Evolutionary conservation across 1,140 invertebrate genomes (phyloP).

Genomic region (Drosophila ironensis): DNA sequence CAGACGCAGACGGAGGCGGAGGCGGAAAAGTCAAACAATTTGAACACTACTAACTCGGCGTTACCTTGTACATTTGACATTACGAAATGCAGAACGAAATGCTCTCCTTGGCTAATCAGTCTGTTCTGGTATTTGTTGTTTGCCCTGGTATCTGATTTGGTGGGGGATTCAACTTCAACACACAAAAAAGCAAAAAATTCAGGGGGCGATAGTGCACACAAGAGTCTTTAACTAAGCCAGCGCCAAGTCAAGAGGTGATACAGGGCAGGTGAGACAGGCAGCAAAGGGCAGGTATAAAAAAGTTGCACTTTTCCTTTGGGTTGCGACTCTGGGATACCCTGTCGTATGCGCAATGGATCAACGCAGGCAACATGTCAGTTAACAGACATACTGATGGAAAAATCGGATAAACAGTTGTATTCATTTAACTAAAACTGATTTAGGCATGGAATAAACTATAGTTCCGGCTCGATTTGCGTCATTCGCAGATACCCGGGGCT

Average conservation of each 20-base stretch:
- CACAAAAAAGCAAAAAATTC: neutral
- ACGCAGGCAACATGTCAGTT: too few relatives aligned
- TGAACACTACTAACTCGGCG: constrained; percentile 19
- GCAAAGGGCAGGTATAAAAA: constrained; percentile 45
- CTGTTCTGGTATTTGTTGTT: constrained; percentile 44
- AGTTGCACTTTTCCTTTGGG: too few relatives aligned
- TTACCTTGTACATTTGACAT: constrained; percentile 55
- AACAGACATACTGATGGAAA: too few relatives aligned
- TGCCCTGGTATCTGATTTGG: constrained; percentile 33
- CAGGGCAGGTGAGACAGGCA: constrained; percentile 40
- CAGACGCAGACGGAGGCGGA: constrained; percentile 16
- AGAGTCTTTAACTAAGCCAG: constrained; percentile 49
- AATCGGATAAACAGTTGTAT: too few relatives aligned
- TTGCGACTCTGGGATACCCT: neutral
- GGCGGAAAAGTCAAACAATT: constrained; percentile 35
- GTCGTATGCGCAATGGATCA: constrained; percentile 1
- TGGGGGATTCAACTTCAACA: neutral
- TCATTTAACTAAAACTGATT: too few relatives aligned
- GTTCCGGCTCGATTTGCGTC: neutral
- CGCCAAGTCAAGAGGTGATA: constrained; percentile 53
- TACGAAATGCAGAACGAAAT: constrained; percentile 53
- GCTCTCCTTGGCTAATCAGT: constrained; percentile 24
- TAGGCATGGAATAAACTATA: too few relatives aligned
- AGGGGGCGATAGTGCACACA: constrained; percentile 47
- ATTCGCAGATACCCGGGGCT: neutral